Percentiles rank a stretch among this genome's conserved stretches.
phyloP scores from a whole-genome alignment of 2,888 invertebrate species.

The Machimus atricapillus region DNA sequence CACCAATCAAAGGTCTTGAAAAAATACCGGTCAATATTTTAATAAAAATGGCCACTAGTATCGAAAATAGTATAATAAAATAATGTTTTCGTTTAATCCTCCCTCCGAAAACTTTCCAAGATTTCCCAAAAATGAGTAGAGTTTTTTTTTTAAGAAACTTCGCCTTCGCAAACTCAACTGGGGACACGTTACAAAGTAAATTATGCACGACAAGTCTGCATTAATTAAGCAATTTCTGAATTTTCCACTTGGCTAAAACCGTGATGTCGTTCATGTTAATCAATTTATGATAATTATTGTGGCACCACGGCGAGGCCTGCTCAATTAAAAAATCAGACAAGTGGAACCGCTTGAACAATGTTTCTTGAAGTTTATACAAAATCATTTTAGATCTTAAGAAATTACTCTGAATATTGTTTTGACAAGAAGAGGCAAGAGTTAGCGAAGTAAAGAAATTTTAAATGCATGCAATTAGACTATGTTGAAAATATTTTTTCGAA shows the following conservation, averaged over 20 bases:
- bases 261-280: conserved; percentile 46
- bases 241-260: conserved; percentile 45
- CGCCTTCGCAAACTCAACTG: background rate
- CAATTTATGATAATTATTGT: conserved; percentile 46
- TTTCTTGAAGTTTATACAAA: background rate
- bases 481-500: background rate
- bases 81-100: background rate
- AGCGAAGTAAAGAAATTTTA: background rate
- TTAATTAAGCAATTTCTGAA: conserved; percentile 45
- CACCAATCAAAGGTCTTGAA: too few species aligned
- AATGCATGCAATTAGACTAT: background rate
- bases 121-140: background rate
- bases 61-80: background rate
- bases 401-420: background rate
- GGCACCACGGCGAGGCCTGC: background rate
- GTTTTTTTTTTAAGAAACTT: background rate
- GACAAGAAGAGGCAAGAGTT: background rate
- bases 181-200: conserved; percentile 21
- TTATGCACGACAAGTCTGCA: conserved; percentile 29
- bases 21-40: too few species aligned
- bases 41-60: background rate
- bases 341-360: conserved; percentile 20
- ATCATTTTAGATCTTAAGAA: background rate
- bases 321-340: conserved; percentile 1
- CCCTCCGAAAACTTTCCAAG: background rate